A percentile compares a stretch with the other conserved stretches of the same genome.
Conservation (phyloP, 2,888 invertebrate genomes). For the Agapetus fuscipes region DNA sequence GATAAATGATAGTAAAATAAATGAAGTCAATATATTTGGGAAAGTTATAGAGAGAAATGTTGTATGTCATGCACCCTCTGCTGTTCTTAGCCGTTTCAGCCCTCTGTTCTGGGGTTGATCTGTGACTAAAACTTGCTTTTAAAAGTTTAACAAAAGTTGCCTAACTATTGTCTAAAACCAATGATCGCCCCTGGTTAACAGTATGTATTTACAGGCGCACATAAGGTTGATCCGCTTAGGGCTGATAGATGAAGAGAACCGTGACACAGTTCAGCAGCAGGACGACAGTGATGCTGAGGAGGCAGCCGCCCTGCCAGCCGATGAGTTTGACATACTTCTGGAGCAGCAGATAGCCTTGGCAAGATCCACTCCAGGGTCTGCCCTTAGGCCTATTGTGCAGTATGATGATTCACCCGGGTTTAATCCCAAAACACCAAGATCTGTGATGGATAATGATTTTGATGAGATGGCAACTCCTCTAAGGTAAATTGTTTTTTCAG, state of each 20-base stretch:
- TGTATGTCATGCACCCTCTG: too few species aligned
- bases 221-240: conserved; percentile 56
- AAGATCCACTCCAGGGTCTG: conserved; percentile 33
- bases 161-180: too few species aligned
- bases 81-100: too few species aligned
- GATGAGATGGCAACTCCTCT: neutral
- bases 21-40: too few species aligned
- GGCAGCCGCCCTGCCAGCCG: conserved; percentile 27
- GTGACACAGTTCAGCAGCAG: conserved; percentile 33
- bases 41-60: too few species aligned
- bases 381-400: conserved; percentile 14
- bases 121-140: too few species aligned
- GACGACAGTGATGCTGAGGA: conserved; percentile 40
- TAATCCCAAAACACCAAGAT: neutral
- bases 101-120: too few species aligned
- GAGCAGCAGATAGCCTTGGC: conserved; percentile 56
- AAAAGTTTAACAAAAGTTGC: too few species aligned
- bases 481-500: too few species aligned
- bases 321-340: conserved; percentile 55
- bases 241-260: conserved; percentile 43
- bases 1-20: too few species aligned
- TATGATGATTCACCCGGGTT: conserved; percentile 5
- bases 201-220: conserved; percentile 50
- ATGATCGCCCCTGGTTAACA: too few species aligned
- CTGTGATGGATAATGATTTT: neutral